phyloP scores from a whole-genome alignment of 2,113 vertebrate species.

The Actenoides hombroni region DNA sequence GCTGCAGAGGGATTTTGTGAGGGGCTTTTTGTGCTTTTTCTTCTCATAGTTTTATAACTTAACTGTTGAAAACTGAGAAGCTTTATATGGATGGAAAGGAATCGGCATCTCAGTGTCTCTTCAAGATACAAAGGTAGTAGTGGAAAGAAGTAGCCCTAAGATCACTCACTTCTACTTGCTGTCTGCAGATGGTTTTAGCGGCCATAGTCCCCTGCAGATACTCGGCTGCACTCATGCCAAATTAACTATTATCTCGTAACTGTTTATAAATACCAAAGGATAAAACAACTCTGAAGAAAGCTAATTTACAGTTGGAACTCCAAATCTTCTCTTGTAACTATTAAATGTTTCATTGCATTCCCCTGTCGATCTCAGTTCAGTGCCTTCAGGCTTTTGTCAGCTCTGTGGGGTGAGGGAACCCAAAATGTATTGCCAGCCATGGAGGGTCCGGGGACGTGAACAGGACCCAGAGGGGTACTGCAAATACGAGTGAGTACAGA shows the following conservation, averaged over 20 bases:
- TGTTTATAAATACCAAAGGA: conserved; percentile 12
- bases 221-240: neutral
- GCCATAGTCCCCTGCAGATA: neutral
- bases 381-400: neutral
- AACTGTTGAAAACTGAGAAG: neutral
- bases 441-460: neutral
- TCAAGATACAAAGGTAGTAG: neutral
- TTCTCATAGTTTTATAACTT: neutral
- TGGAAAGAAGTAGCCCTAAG: neutral
- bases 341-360: neutral
- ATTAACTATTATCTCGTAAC: conserved; percentile 6
- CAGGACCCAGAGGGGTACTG: neutral
- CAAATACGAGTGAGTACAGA: neutral
- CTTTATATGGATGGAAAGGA: neutral
- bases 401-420: neutral
- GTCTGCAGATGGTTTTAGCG: conserved; percentile 19
- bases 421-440: neutral
- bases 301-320: neutral
- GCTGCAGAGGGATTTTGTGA: neutral
- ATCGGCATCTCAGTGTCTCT: neutral
- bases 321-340: neutral
- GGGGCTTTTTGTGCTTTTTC: neutral
- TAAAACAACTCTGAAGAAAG: neutral
- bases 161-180: neutral
- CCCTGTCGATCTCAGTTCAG: neutral